A percentile compares a stretch with the other conserved stretches of the same genome.
Conservation (phyloP, 2,797 vertebrate species). For the Protosalanx chinensis region DNA sequence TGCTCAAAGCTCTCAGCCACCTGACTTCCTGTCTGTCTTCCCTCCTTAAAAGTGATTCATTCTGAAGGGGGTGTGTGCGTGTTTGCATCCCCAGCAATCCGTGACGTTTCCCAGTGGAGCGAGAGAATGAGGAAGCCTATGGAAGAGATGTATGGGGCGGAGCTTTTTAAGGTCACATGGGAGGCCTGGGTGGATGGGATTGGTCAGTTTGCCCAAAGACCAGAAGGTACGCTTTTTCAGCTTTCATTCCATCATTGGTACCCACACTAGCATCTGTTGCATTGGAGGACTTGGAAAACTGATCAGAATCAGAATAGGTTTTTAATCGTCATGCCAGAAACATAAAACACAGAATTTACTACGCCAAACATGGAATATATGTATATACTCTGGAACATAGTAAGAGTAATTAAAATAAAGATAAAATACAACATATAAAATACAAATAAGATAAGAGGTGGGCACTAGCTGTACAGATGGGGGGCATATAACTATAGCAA, state of each 20-base stretch:
- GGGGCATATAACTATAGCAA: too few relatives aligned
- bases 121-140: constrained; percentile 78
- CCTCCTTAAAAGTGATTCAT: background rate
- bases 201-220: constrained; percentile 63
- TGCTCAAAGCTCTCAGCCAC: too few relatives aligned
- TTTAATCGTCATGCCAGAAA: too few relatives aligned
- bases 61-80: background rate
- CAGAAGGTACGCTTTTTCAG: constrained; percentile 70
- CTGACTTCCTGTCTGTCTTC: background rate
- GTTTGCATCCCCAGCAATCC: constrained; percentile 66
- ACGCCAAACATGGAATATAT: too few relatives aligned
- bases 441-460: too few relatives aligned
- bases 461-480: too few relatives aligned
- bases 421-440: too few relatives aligned
- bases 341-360: too few relatives aligned
- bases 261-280: background rate
- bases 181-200: constrained; percentile 84
- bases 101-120: constrained; percentile 87
- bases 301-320: too few relatives aligned
- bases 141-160: constrained; percentile 82
- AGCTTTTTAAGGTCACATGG: constrained; percentile 80
- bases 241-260: background rate
- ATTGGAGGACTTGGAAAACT: background rate
- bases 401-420: too few relatives aligned
- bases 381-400: too few relatives aligned